Evolutionary conservation across 1,140 invertebrate genomes (phyloP), one percentile per base, ranked within the genome.

Genomic region (Hetaerina americana): DNA sequence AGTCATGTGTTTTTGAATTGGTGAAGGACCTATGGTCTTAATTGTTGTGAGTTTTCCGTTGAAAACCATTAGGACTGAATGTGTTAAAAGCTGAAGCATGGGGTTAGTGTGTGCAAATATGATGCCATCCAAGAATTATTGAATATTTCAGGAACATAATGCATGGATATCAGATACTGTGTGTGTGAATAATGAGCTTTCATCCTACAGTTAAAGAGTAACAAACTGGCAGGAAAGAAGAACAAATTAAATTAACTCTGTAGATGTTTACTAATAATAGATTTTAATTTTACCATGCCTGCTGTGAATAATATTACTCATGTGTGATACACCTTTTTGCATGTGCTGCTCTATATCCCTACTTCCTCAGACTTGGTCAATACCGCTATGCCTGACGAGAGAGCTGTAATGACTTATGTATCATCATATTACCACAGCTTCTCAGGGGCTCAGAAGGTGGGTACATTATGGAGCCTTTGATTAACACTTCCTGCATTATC

Each of bases 341-440:
- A 71, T 67, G 31, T 73, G 29, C 69, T 70, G 40, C 70, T 67
- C 12, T 66, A 57, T 18, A 18, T 57, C 40, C 40, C 22, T 25
- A 18, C 67, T 71, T 71, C 78, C 86, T 80, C 90, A 99, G 97
- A 99, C 90, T 93, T 99, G 88, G 92, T 94, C 83, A 96, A 95
- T 85, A 97, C 94, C 77, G 94, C 94, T 80, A 95, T 97, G 90
- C 96, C 97, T 77, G 97, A 99, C 85, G 97, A 99, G 86, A 87
- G 96, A 80, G 97, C 96, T 75, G 95, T 99, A 79, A 99, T 99
- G 97, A 98, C 97, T 75, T 99, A 99, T 85, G 96, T 99, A 73
- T 99, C 97, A 26, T 97, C 96, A 72, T 99, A 99, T 86, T 99
- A 99, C 87, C 97, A 99, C 87, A 96, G 95, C 84, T 99, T 99